Evolutionary conservation across 2,797 vertebrate genomes (phyloP).

Genomic region (Mormyrus proboscirostris): DNA sequence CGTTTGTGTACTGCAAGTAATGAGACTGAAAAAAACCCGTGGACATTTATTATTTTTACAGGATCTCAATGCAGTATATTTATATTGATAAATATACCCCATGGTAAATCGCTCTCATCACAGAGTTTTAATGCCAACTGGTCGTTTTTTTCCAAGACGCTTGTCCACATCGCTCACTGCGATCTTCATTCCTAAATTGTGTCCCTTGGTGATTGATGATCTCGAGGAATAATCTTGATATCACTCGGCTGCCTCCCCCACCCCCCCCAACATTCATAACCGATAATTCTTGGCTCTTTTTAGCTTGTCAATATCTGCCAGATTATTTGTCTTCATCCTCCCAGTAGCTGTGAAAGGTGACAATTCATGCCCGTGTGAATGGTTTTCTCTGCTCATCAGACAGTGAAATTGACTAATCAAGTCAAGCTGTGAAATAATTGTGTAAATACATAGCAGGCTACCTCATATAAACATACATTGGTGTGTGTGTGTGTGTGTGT

Average conservation of each 20-base stretch:
- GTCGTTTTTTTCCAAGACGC: neutral
- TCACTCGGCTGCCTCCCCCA: neutral
- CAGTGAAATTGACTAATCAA: constrained; percentile 14
- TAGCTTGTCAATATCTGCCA: constrained; percentile 15
- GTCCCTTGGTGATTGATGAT: constrained; percentile 13
- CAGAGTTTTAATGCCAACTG: neutral
- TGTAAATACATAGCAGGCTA: neutral
- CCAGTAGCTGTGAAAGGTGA: constrained; percentile 14
- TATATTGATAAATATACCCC: neutral
- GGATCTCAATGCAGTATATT: neutral
- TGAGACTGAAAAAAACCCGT: neutral
- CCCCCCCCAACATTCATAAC: neutral
- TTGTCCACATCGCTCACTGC: neutral
- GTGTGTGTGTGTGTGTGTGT: neutral
- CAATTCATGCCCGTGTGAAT: constrained; percentile 11
- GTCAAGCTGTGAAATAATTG: constrained; percentile 3
- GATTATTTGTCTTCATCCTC: constrained; percentile 13
- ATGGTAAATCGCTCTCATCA: neutral
- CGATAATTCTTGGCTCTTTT: constrained; percentile 18
- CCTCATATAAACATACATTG: neutral
- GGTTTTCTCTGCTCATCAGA: constrained; percentile 20
- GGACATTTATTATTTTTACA: neutral
- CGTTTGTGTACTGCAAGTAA: neutral
- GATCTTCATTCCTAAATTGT: constrained; percentile 15
- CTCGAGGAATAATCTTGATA: constrained; percentile 7